Conservation (phyloP, 2,797 vertebrate genomes). For the Pogonophryne albipinna region DNA sequence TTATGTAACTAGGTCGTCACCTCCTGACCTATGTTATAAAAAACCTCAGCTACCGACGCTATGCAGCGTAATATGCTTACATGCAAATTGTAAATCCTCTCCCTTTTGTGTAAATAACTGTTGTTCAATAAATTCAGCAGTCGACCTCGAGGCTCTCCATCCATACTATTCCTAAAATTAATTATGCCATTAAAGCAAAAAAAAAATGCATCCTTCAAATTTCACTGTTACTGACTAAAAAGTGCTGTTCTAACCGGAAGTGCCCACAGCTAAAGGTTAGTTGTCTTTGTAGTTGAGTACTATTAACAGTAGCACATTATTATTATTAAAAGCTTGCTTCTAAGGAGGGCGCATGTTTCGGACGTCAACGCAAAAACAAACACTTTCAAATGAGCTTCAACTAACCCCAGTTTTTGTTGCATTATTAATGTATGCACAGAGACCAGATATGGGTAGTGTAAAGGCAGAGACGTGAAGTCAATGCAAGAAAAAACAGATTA, state of each 20-base stretch:
- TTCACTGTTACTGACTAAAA: slow-evolving; percentile 12
- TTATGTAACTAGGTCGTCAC: not conserved
- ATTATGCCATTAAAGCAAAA: slow-evolving; percentile 32
- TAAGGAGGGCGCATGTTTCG: slow-evolving; percentile 18
- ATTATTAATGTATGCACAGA: slow-evolving; percentile 79
- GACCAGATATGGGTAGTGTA: slow-evolving; percentile 46
- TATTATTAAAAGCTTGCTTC: not conserved
- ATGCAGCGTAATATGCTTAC: slow-evolving; percentile 14
- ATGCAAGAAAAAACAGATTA: not conserved
- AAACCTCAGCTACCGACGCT: not conserved
- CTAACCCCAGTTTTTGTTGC: slow-evolving; percentile 71
- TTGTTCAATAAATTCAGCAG: slow-evolving; percentile 31
- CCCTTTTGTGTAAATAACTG: slow-evolving; percentile 29
- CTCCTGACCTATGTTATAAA: slow-evolving; percentile 1
- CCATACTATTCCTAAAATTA: slow-evolving; percentile 23
- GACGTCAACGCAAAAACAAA: slow-evolving; percentile 65
- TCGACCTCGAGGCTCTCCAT: slow-evolving; percentile 26
- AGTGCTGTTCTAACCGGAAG: slow-evolving; percentile 17
- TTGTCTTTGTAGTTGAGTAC: slow-evolving; percentile 42
- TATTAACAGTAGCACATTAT: slow-evolving; percentile 20
- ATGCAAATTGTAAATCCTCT: slow-evolving; percentile 16
- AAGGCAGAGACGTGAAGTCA: slow-evolving; percentile 40
- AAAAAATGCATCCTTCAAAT: slow-evolving; percentile 1
- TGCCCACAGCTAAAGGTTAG: slow-evolving; percentile 30
- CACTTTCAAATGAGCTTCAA: slow-evolving; percentile 63